Conservation (phyloP, 2,888 invertebrate genomes). For the Acheta domesticus region DNA sequence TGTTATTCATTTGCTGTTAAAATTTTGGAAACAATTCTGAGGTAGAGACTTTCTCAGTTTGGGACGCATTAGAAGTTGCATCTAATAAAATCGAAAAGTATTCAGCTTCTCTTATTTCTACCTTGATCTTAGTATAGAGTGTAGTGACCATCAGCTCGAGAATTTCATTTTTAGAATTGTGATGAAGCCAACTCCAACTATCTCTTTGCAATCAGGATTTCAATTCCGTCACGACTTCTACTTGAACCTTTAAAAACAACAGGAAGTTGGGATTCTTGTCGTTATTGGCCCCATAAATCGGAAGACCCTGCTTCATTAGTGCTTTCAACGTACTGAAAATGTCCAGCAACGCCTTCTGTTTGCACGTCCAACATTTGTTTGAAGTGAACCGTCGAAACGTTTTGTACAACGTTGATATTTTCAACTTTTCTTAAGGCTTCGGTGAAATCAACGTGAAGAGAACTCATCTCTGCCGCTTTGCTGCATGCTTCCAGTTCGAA, state of each 20-base stretch:
- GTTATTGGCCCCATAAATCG: neutral
- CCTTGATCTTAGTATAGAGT: neutral
- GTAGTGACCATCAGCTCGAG: neutral
- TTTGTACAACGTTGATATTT: neutral
- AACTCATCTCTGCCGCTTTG: neutral
- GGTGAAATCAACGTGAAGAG: neutral
- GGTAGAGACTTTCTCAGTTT: neutral
- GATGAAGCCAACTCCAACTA: neutral
- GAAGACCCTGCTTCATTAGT: neutral
- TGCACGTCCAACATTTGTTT: too few relatives aligned
- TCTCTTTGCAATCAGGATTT: neutral
- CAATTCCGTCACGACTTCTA: neutral
- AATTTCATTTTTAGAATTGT: neutral
- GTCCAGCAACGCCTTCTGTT: too few relatives aligned
- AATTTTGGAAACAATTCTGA: too few relatives aligned
- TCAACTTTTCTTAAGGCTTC: neutral
- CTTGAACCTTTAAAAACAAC: neutral
- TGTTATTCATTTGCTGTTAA: too few relatives aligned
- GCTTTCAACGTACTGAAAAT: too few relatives aligned
- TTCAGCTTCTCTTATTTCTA: neutral
- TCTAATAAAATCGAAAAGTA: neutral
- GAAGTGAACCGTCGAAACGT: too few relatives aligned
- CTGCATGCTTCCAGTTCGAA: neutral
- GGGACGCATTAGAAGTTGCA: neutral
- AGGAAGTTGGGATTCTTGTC: too few relatives aligned